Percentiles rank a stretch among this genome's conserved stretches.
Evolutionary conservation across 2,113 vertebrate species (phyloP).

Genomic region (Chamaea fasciata): DNA sequence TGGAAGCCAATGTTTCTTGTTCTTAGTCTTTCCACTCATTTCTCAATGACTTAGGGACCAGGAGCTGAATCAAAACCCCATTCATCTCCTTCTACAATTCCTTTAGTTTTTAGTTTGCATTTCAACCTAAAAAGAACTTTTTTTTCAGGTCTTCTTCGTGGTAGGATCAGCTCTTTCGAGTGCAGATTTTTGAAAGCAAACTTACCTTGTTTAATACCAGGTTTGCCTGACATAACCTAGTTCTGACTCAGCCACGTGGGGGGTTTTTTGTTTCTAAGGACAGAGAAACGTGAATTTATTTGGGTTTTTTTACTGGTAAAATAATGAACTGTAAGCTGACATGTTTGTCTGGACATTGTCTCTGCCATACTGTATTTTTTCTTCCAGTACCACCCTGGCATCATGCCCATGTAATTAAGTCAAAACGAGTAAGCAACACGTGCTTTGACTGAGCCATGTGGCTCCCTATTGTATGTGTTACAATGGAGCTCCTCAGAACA

Average conservation of each 20-base stretch:
- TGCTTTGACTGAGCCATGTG: conserved; percentile 3
- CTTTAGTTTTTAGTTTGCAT: background rate
- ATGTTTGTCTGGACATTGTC: background rate
- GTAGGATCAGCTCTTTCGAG: background rate
- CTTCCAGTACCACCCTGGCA: background rate
- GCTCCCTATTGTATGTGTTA: conserved; percentile 29
- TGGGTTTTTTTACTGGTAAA: background rate
- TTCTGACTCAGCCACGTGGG: background rate
- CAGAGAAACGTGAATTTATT: background rate
- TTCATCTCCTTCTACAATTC: background rate
- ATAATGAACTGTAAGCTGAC: background rate
- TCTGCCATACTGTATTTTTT: background rate
- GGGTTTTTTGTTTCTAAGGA: background rate
- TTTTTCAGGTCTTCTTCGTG: background rate
- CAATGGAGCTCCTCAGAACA: conserved; percentile 42
- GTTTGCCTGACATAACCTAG: background rate
- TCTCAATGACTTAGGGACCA: background rate
- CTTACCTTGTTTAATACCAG: background rate
- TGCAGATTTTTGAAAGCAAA: background rate
- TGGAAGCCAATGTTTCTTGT: background rate
- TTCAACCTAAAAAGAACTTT: background rate
- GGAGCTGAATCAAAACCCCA: background rate
- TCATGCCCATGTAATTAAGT: conserved; percentile 48
- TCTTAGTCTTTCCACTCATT: background rate
- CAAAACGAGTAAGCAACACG: conserved; percentile 9